phyloP scores from a whole-genome alignment of 2,113 vertebrate species.

The Ctenodactylus gundi region DNA sequence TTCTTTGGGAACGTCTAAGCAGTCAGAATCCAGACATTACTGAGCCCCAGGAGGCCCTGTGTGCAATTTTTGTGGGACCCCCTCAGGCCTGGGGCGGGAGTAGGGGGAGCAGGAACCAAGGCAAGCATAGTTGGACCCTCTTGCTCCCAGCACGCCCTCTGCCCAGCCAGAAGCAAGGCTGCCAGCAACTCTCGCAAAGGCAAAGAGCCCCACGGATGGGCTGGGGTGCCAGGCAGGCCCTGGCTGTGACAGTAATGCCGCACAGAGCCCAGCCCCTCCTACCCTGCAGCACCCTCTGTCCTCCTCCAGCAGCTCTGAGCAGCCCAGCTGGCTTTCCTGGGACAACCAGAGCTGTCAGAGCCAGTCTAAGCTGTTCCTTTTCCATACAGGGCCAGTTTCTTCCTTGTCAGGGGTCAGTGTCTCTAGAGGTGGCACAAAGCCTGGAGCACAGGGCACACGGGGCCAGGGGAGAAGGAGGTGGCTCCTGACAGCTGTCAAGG shows the following conservation, averaged over 20 bases:
- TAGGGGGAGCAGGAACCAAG: background rate
- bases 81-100: too few relatives aligned
- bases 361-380: too few relatives aligned
- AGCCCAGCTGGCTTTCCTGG: background rate
- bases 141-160: background rate
- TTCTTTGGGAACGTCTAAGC: background rate
- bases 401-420: background rate
- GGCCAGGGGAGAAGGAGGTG: background rate
- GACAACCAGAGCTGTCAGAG: fast-evolving
- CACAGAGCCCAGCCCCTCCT: background rate
- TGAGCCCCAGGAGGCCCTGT: background rate
- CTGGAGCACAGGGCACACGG: fast-evolving
- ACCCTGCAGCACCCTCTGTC: background rate
- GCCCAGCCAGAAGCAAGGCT: background rate
- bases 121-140: background rate
- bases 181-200: too few relatives aligned
- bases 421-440: background rate
- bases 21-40: fast-evolving
- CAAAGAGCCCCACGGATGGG: background rate
- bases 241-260: background rate
- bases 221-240: too few relatives aligned
- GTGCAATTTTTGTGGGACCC: background rate
- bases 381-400: background rate
- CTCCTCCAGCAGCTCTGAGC: background rate
- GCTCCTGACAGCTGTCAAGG: background rate